Percentiles rank a stretch among this genome's conserved stretches.
Evolutionary conservation across 1,140 invertebrate genomes (phyloP).

Genomic region (Coptotermes formosanus): DNA sequence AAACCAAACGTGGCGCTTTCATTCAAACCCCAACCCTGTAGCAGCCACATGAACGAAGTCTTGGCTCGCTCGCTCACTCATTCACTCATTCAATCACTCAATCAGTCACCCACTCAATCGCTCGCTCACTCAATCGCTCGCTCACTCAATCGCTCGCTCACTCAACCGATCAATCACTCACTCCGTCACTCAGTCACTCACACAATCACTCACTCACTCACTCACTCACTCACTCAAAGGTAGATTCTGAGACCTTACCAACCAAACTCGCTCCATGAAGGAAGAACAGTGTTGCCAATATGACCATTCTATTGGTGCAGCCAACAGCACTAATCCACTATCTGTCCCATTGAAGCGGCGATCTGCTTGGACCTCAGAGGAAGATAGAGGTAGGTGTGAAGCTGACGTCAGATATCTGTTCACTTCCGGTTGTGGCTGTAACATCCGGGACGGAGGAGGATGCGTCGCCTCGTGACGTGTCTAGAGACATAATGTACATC

Average conservation of each 20-base stretch:
- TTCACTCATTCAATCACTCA: too few species aligned
- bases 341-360: background rate
- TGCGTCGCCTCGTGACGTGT: background rate
- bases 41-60: too few species aligned
- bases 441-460: background rate
- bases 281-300: slow-evolving; percentile 28
- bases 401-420: background rate
- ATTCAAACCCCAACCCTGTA: too few species aligned
- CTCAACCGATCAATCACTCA: too few species aligned
- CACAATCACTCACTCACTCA: too few species aligned
- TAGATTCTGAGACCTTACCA: background rate
- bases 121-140: too few species aligned
- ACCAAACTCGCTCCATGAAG: slow-evolving; percentile 24
- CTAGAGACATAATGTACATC: background rate
- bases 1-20: too few species aligned
- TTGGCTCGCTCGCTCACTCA: too few species aligned
- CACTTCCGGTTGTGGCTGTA: background rate
- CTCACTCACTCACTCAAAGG: too few species aligned
- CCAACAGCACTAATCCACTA: background rate
- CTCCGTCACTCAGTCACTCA: too few species aligned
- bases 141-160: too few species aligned
- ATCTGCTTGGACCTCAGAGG: background rate
- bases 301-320: slow-evolving; percentile 25
- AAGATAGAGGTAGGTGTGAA: background rate
- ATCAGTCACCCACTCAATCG: too few species aligned